Evolutionary conservation across 1,140 invertebrate genomes (phyloP).

Genomic region (Agraylea sexmaculata): DNA sequence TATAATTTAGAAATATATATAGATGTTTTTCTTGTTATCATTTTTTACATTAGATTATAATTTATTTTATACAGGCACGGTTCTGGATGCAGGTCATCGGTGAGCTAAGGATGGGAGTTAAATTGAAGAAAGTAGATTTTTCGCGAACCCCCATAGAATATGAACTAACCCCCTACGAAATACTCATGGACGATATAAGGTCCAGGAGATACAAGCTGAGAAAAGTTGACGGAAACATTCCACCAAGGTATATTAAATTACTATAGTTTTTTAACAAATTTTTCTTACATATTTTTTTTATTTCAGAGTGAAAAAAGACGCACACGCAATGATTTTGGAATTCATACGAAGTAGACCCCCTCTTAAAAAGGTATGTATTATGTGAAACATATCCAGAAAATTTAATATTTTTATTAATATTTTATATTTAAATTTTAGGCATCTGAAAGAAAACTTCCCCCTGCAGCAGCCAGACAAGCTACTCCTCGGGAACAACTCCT

Average conservation of each 20-base stretch:
- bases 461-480: constrained; percentile 52
- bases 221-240: constrained; percentile 75
- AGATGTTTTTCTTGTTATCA: constrained; percentile 1
- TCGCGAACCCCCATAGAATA: constrained; percentile 67
- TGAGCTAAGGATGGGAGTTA: constrained; percentile 69
- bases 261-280: constrained; percentile 3
- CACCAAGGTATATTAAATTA: constrained; percentile 39
- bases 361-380: constrained; percentile 67
- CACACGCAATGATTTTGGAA: constrained; percentile 88
- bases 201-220: constrained; percentile 72
- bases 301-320: constrained; percentile 77
- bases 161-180: constrained; percentile 94
- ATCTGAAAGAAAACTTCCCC: constrained; percentile 79
- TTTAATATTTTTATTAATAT: constrained; percentile 10
- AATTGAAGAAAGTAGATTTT: constrained; percentile 81
- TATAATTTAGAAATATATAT: not conserved
- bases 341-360: constrained; percentile 92
- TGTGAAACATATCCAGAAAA: constrained; percentile 1
- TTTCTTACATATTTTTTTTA: constrained; percentile 19
- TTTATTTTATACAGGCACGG: constrained; percentile 56
- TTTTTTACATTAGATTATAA: constrained; percentile 3
- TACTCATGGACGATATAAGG: constrained; percentile 91
- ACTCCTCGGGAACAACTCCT: constrained; percentile 77
- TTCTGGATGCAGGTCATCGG: constrained; percentile 95
- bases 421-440: constrained; percentile 44